Conservation (phyloP, 2,797 vertebrate species). For the Pipistrellus kuhlii region DNA sequence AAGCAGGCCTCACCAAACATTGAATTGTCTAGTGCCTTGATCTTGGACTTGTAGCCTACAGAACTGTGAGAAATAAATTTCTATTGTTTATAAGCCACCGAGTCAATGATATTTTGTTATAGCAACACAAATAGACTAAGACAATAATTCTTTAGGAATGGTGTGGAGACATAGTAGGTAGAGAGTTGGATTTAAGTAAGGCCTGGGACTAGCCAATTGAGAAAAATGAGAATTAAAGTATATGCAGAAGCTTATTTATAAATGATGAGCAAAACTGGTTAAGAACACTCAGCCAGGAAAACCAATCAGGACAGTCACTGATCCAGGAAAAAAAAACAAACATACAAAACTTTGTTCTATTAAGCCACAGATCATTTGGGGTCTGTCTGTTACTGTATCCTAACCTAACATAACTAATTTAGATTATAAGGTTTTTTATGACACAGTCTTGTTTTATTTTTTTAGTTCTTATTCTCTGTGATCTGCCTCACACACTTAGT, state of each 20-base stretch:
- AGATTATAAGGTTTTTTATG: not conserved
- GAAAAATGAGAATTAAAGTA: not conserved
- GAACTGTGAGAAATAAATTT: not conserved
- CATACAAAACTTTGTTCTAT: not conserved
- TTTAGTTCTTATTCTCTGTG: not conserved
- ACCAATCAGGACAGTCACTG: not conserved
- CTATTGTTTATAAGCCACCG: not conserved
- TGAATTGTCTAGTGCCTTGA: not conserved
- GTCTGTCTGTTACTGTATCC: not conserved
- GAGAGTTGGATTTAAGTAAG: not conserved
- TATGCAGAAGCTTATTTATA: not conserved
- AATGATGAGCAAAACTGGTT: not conserved
- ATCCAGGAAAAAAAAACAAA: not conserved
- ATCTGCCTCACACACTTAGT: not conserved
- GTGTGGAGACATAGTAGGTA: not conserved
- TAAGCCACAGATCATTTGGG: not conserved
- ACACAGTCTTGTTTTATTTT: not conserved
- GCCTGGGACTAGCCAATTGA: not conserved
- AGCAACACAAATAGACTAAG: not conserved
- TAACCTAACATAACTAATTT: constrained; percentile 9
- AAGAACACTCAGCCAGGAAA: not conserved
- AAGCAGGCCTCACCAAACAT: not conserved
- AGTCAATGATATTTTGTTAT: not conserved
- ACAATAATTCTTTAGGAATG: not conserved
- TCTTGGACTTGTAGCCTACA: not conserved